phyloP scores from a whole-genome alignment of 2,113 vertebrate species.

The Lethenteron camtschaticum region DNA sequence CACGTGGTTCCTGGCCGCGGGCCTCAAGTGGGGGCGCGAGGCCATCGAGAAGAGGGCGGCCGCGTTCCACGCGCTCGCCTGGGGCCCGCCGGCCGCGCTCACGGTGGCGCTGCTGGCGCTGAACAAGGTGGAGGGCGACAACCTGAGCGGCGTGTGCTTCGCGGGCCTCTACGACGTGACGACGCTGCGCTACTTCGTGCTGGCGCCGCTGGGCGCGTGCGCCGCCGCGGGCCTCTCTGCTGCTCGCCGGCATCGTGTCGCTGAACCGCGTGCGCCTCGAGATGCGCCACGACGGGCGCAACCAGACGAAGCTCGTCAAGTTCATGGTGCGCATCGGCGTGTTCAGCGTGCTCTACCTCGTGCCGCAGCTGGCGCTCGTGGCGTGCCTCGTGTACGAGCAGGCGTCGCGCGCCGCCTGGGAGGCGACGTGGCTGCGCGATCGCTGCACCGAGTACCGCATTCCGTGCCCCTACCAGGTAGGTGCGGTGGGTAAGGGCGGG shows the following conservation, averaged over 20 bases:
- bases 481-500: background rate
- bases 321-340: slow-evolving; percentile 96
- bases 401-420: slow-evolving; percentile 52
- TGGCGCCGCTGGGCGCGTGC: slow-evolving; percentile 51
- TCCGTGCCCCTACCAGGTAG: slow-evolving; percentile 64
- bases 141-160: slow-evolving; percentile 84
- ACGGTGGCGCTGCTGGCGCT: slow-evolving; percentile 72
- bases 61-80: slow-evolving; percentile 73
- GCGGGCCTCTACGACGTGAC: slow-evolving; percentile 78
- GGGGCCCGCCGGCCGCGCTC: slow-evolving; percentile 64
- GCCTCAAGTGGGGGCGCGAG: slow-evolving; percentile 91
- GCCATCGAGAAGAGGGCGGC: slow-evolving; percentile 92
- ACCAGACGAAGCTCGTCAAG: slow-evolving; percentile 90
- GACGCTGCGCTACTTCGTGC: slow-evolving; percentile 62
- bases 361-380: slow-evolving; percentile 57
- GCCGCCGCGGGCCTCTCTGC: slow-evolving; percentile 70
- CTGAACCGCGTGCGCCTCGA: slow-evolving; percentile 81
- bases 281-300: slow-evolving; percentile 79
- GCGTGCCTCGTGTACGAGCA: slow-evolving; percentile 76
- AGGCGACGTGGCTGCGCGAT: slow-evolving; percentile 69
- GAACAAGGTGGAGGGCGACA: slow-evolving; percentile 93
- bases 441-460: slow-evolving; percentile 76
- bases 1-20: slow-evolving; percentile 90
- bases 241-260: slow-evolving; percentile 77
- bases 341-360: slow-evolving; percentile 75